phyloP scores from a whole-genome alignment of 2,888 invertebrate species.

The Eilema caniola region DNA sequence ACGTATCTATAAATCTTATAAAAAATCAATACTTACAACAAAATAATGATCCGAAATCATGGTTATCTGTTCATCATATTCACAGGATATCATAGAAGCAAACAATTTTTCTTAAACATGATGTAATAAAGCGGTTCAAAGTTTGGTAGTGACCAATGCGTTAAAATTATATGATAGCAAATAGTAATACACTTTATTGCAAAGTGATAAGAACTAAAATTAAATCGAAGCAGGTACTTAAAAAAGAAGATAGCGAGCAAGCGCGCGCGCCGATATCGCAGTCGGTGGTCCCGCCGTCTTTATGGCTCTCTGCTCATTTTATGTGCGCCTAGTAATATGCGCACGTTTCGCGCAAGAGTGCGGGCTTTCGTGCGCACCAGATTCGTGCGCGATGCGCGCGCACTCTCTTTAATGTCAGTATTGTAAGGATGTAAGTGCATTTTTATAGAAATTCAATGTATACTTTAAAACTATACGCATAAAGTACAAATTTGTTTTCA shows the following conservation, averaged over 20 bases:
- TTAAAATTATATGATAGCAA: not conserved
- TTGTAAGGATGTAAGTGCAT: not conserved
- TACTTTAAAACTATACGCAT: fast-evolving
- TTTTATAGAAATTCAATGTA: not conserved
- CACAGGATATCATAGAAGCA: constrained; percentile 64
- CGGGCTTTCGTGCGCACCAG: constrained; percentile 77
- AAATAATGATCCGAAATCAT: constrained; percentile 73
- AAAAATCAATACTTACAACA: constrained; percentile 32
- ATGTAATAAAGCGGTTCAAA: constrained; percentile 13
- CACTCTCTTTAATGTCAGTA: constrained; percentile 27
- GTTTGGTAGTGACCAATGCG: constrained; percentile 31
- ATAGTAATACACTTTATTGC: not conserved
- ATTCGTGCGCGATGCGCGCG: constrained; percentile 75
- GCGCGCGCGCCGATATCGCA: constrained; percentile 47
- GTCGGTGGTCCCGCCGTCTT: constrained; percentile 29
- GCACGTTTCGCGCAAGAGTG: constrained; percentile 86
- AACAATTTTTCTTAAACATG: constrained; percentile 52
- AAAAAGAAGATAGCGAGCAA: constrained; percentile 16
- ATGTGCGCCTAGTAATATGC: constrained; percentile 79
- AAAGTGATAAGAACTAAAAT: constrained; percentile 18
- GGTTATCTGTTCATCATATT: constrained; percentile 79
- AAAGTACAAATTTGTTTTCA: not conserved
- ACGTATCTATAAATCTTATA: constrained; percentile 29
- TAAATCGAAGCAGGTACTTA: not conserved
- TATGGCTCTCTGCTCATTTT: constrained; percentile 43